phyloP scores from a whole-genome alignment of 2,797 vertebrate species.

The Pampus argenteus region DNA sequence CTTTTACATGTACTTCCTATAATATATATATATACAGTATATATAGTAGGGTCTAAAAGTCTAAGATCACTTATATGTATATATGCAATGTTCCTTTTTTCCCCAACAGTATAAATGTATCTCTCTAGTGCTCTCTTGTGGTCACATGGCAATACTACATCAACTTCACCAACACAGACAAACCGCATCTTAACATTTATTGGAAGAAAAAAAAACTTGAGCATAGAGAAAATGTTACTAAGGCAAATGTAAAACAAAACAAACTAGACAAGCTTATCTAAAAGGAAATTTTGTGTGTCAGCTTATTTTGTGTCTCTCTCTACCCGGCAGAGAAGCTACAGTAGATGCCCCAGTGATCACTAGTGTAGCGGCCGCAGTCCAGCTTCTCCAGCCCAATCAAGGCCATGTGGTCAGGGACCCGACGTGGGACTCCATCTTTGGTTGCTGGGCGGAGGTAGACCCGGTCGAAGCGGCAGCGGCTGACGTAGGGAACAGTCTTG shows the following conservation, averaged over 20 bases:
- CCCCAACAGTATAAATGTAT: background rate
- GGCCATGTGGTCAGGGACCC: constrained; percentile 89
- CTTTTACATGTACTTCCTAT: too few species aligned
- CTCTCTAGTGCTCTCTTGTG: background rate
- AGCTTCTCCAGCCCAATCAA: constrained; percentile 94
- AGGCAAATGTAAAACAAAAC: constrained; percentile 6
- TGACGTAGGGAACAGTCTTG: constrained; percentile 77
- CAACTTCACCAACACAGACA: background rate
- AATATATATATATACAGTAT: too few species aligned
- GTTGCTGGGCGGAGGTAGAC: constrained; percentile 86
- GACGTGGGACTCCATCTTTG: constrained; percentile 58
- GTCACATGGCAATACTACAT: background rate
- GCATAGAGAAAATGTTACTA: background rate
- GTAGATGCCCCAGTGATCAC: constrained; percentile 97
- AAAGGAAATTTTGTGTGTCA: background rate
- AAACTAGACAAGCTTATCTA: background rate
- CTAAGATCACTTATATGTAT: too few species aligned
- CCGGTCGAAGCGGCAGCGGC: constrained; percentile 93
- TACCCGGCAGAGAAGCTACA: constrained; percentile 83
- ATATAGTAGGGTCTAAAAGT: too few species aligned
- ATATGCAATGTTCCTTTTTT: background rate
- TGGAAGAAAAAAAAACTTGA: background rate
- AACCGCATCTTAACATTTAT: constrained; percentile 26
- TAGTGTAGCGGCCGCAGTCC: constrained; percentile 92
- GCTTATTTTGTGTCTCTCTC: background rate